A percentile compares a stretch with the other conserved stretches of the same genome.
Evolutionary conservation across 2,888 invertebrate genomes (phyloP).

Genomic region (Troglohyphantes excavatus): DNA sequence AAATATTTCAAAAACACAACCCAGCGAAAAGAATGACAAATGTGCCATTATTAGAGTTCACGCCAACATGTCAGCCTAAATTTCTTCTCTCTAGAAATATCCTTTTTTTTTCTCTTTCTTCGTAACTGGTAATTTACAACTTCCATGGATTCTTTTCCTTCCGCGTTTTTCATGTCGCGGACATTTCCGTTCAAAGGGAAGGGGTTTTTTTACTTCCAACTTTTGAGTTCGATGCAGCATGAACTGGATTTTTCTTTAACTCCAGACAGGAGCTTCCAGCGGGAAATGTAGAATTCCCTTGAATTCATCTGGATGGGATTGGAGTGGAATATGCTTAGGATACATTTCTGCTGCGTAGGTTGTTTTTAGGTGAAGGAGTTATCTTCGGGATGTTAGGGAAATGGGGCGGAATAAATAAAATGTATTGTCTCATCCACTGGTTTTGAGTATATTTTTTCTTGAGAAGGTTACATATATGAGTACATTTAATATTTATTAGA

Average conservation of each 20-base stretch:
- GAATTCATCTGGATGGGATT: conserved; percentile 19
- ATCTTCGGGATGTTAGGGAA: not conserved
- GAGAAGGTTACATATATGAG: no score
- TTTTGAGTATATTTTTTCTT: no score
- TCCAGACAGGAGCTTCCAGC: not conserved
- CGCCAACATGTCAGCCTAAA: conserved; percentile 66
- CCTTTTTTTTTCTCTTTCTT: conserved; percentile 44
- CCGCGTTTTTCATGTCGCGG: not conserved
- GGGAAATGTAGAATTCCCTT: not conserved
- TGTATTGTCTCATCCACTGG: not conserved
- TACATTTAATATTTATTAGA: no score
- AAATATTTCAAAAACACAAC: conserved; percentile 65
- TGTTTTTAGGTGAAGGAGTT: conserved; percentile 12
- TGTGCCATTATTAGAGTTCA: conserved; percentile 64
- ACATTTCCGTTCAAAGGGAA: conserved; percentile 21
- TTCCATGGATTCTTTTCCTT: conserved; percentile 21
- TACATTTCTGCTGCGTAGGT: not conserved
- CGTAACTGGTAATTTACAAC: conserved; percentile 66
- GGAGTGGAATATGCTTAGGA: not conserved
- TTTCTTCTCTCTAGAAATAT: conserved; percentile 52
- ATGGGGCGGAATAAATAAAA: not conserved
- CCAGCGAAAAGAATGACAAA: conserved; percentile 67
- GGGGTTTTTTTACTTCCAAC: conserved; percentile 28
- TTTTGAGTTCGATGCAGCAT: conserved; percentile 50
- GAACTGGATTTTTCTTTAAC: conserved; percentile 34